These are phyloP conservation scores for Alectoris magna DNA, from an alignment of 2,797 vertebrate species.

Conservation along the genomic window DNA sequence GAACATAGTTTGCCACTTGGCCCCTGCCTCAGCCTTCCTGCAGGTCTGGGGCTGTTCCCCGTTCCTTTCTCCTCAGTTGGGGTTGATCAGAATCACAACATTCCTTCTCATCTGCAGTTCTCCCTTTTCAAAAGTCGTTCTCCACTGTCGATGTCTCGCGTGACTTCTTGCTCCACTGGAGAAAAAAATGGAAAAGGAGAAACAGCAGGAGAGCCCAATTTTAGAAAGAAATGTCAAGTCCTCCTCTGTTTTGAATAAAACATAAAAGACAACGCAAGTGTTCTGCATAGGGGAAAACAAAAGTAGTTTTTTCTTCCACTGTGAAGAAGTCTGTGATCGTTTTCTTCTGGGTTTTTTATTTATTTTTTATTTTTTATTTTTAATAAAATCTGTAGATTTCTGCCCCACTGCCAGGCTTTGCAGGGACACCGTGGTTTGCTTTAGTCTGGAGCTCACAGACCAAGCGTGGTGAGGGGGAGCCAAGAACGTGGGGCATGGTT, in stretches of 20 bases:
- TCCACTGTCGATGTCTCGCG: neutral
- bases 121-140: neutral
- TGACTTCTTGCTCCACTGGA: neutral
- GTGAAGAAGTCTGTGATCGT: neutral
- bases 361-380: neutral
- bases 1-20: neutral
- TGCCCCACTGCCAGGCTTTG: neutral
- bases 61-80: neutral
- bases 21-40: neutral
- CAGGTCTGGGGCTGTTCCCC: neutral
- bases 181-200: neutral
- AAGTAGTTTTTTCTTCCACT: neutral
- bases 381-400: neutral
- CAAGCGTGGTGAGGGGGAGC: too few species aligned
- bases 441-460: neutral
- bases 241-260: neutral
- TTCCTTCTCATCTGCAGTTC: neutral
- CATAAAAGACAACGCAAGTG: neutral
- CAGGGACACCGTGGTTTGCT: neutral
- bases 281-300: neutral
- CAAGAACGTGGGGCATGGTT: too few species aligned
- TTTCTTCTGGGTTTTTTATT: neutral
- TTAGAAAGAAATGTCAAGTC: neutral
- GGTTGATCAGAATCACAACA: neutral
- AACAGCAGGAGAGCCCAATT: neutral